A percentile compares a stretch with the other conserved stretches of the same genome.
Conservation (phyloP, 2,113 vertebrate genomes). For the Rhineura floridana region DNA sequence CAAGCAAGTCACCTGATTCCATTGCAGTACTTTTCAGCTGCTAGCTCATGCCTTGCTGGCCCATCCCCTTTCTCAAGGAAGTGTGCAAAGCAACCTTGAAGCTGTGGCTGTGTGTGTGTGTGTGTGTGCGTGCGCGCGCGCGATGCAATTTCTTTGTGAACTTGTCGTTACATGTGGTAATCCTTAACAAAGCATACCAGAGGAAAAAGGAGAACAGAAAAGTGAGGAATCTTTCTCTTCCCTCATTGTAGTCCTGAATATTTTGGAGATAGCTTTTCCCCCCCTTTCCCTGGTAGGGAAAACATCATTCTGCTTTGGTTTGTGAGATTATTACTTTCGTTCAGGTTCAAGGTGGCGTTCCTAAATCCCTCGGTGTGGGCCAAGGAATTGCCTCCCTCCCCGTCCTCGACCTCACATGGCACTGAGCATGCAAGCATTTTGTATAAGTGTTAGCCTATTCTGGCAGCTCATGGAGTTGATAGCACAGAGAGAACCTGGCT, state of each 20-base stretch:
- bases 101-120: neutral
- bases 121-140: no score
- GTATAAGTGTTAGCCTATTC: neutral
- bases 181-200: conserved; percentile 55
- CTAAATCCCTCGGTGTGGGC: neutral
- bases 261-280: neutral
- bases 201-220: conserved; percentile 26
- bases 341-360: neutral
- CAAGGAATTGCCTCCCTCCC: neutral
- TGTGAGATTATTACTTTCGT: neutral
- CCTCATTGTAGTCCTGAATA: neutral
- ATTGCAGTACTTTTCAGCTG: conserved; percentile 66
- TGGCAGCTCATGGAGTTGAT: neutral
- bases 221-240: neutral
- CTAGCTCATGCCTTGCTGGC: conserved; percentile 53
- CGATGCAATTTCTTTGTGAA: conserved; percentile 62
- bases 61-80: conserved; percentile 57
- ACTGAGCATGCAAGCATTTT: neutral
- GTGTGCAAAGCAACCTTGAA: conserved; percentile 62
- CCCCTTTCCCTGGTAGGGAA: neutral
- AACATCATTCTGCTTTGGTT: neutral
- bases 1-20: conserved; percentile 65
- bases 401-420: no score
- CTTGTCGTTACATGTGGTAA: conserved; percentile 70
- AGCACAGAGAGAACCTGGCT: neutral